Evolutionary conservation across 2,113 vertebrate species (phyloP).

Genomic region (Argyrosomus japonicus): DNA sequence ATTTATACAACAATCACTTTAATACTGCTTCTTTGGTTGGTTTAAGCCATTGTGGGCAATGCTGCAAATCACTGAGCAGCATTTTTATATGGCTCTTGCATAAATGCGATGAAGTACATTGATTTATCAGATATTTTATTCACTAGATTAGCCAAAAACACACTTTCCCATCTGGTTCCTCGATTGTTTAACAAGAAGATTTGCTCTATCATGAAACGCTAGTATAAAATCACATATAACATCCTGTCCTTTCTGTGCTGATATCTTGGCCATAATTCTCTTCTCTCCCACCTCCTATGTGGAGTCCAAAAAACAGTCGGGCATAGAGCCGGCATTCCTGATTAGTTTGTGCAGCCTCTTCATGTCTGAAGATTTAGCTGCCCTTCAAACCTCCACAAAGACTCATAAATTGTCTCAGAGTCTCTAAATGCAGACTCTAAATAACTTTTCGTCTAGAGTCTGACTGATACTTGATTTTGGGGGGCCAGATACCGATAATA

Average conservation of each 20-base stretch:
- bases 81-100: neutral
- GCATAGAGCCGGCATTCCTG: neutral
- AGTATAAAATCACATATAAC: neutral
- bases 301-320: neutral
- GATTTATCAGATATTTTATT: neutral
- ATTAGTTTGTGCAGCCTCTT: neutral
- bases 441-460: neutral
- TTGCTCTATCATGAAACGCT: neutral
- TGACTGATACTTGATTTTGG: too few relatives aligned
- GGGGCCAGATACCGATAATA: too few relatives aligned
- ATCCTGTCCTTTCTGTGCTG: too few relatives aligned
- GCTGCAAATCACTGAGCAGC: neutral
- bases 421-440: constrained; percentile 6
- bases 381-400: neutral
- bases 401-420: neutral
- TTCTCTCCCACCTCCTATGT: neutral
- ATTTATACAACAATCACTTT: neutral
- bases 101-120: neutral
- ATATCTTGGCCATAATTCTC: neutral
- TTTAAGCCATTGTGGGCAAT: neutral
- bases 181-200: neutral
- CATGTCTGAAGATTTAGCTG: constrained; percentile 12
- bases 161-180: neutral
- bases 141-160: neutral
- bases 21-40: neutral